phyloP scores from a whole-genome alignment of 2,113 vertebrate genomes.

The Pandion haliaetus region DNA sequence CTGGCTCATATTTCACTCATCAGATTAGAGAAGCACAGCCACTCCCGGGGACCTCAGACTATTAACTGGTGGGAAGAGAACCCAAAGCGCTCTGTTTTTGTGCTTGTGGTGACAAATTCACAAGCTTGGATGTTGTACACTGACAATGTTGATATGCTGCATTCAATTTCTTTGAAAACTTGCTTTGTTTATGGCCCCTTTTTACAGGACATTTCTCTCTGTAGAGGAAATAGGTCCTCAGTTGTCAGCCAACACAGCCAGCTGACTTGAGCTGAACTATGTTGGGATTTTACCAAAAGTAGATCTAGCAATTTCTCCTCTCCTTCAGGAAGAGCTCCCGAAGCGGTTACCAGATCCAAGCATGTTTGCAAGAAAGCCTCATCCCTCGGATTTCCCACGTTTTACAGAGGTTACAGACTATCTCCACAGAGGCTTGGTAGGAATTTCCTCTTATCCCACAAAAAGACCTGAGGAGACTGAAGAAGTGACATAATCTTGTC shows the following conservation, averaged over 20 bases:
- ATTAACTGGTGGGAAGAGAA: neutral
- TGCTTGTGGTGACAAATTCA: neutral
- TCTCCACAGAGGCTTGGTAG: neutral
- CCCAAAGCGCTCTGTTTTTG: neutral
- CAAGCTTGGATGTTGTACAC: rapidly evolving
- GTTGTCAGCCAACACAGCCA: neutral
- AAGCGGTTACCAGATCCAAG: neutral
- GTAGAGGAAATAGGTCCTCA: neutral
- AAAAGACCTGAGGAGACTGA: neutral
- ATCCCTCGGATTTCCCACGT: neutral
- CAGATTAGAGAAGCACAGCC: neutral
- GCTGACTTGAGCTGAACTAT: neutral
- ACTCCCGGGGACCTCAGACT: neutral
- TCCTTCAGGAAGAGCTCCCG: neutral
- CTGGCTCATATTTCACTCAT: neutral
- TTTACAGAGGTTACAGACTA: neutral
- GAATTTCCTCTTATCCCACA: neutral
- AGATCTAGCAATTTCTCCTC: neutral
- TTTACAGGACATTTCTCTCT: neutral
- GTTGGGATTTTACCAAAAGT: neutral
- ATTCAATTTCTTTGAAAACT: neutral
- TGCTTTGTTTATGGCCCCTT: neutral
- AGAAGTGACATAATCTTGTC: neutral
- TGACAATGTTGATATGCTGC: neutral
- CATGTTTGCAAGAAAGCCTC: neutral